Base-by-base conservation (phyloP, 1,140 invertebrate species). In the Trissolcus basalis region DNA sequence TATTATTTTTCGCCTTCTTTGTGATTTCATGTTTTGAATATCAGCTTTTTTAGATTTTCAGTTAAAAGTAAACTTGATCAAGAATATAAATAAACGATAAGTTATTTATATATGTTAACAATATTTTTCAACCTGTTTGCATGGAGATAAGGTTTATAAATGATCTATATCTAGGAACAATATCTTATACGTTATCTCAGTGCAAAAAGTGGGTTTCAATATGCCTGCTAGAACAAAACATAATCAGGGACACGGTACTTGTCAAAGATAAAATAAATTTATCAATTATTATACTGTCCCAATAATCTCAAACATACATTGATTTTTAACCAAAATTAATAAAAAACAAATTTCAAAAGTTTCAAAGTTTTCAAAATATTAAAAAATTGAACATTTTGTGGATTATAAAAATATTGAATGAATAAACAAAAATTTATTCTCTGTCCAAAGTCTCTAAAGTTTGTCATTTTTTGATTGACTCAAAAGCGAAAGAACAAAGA, bases 151-250 rank as follows among this genome's bases (percentile, higher is more conserved):
- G 16, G 8, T 39, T 39, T 32, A 60, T n/a, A 47, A 60, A 60
- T 49, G 33, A 60, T 50, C 35, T 48, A 7, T 32, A 60, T 39
- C 16, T 39, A 39, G 41, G 14, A 11, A 48, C 55, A 49, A 59
- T 59, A 59, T 60, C 56, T 60, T 60, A 60, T 41, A 49, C 19
- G 19, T 60, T 49, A 60, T 60, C 56, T 60, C 32, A 15, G 13
- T 12, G 15, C 35, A 36, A 60, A 49, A 49, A 49, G 56, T 49
- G 44, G 33, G 45, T 59, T 48, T 36, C 35, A 59, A 48, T 7
- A 56, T 39, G 19, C 4, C 8, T 45, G 11, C 33, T 4, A 27
- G 15, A n/a, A 56, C 12, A 43, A 35, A 39, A 39, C 36, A 39
- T 39, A 39, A 39, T 27, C 19, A 27, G 19, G 19, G n/a, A 39